Conservation (phyloP, 1,140 invertebrate genomes). For the Drosophila guanche region DNA sequence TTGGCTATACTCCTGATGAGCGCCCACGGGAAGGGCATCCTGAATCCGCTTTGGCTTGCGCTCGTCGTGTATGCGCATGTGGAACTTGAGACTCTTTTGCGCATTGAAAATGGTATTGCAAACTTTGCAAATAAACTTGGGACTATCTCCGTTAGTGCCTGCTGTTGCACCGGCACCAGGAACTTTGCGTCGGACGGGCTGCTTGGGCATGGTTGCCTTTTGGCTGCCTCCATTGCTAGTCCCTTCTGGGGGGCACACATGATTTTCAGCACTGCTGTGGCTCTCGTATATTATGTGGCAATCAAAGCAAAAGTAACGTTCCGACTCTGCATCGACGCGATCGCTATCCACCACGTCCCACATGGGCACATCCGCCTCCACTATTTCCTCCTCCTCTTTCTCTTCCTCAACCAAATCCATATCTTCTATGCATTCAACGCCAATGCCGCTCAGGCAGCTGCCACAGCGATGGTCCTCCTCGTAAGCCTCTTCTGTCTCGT, state of each 20-base stretch:
- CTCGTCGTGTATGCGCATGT: slow-evolving; percentile 87
- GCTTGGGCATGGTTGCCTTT: slow-evolving; percentile 9
- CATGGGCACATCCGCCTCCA: slow-evolving; percentile 45
- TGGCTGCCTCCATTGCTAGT: not conserved
- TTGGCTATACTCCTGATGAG: slow-evolving; percentile 67
- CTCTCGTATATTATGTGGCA: slow-evolving; percentile 73
- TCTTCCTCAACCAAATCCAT: slow-evolving; percentile 25
- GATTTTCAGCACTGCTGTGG: slow-evolving; percentile 62
- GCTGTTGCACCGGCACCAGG: not conserved
- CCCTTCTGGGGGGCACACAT: slow-evolving; percentile 59
- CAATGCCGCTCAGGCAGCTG: slow-evolving; percentile 2
- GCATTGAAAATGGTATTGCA: slow-evolving; percentile 88
- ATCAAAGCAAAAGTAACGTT: slow-evolving; percentile 76
- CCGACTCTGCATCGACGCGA: slow-evolving; percentile 15
- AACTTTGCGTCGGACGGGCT: slow-evolving; percentile 31
- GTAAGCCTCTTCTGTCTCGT: slow-evolving; percentile 41
- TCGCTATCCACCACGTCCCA: slow-evolving; percentile 60
- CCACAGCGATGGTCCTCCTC: slow-evolving; percentile 29
- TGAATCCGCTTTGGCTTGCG: slow-evolving; percentile 86
- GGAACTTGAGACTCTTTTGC: slow-evolving; percentile 86
- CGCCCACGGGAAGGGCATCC: slow-evolving; percentile 85
- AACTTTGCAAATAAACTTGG: slow-evolving; percentile 84
- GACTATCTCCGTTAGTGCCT: not conserved
- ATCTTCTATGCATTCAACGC: slow-evolving; percentile 7
- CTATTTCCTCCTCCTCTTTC: slow-evolving; percentile 36